These are phyloP conservation scores for Leptinotarsa rubiginosa DNA, from an alignment of 2,888 invertebrate genomes.

Conservation along the genomic window DNA sequence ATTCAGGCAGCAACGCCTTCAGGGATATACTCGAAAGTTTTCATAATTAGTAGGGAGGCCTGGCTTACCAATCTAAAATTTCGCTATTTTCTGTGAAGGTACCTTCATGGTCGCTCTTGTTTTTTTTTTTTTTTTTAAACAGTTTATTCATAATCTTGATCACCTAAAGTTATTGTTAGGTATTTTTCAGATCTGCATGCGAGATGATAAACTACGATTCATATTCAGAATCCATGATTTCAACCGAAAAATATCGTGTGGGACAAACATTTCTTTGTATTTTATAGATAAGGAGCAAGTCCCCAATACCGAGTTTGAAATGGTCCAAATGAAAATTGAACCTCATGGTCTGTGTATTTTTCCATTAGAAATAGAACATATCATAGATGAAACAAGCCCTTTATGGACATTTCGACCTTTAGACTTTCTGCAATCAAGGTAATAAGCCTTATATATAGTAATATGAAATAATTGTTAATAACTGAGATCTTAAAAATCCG, in stretches of 20 bases:
- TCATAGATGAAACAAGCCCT: conserved; percentile 82
- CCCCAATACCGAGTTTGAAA: conserved; percentile 76
- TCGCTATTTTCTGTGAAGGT: no score
- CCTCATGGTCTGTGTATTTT: conserved; percentile 79
- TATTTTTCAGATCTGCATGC: conserved; percentile 56
- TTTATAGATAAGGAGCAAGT: conserved; percentile 73
- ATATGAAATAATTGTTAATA: no score
- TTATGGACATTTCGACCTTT: conserved; percentile 81
- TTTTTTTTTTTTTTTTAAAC: no score
- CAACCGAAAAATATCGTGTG: conserved; percentile 66
- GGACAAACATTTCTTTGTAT: conserved; percentile 79
- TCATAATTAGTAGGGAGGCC: no score
- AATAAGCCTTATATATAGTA: conserved; percentile 24
- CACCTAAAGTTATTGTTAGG: neutral
- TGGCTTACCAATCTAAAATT: no score
- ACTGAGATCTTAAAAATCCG: no score
- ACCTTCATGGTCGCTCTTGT: no score
- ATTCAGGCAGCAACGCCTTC: no score
- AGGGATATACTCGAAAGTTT: no score
- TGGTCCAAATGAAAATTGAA: conserved; percentile 76
- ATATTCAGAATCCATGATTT: conserved; percentile 86
- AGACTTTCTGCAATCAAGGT: conserved; percentile 65
- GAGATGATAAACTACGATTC: conserved; percentile 76
- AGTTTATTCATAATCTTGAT: no score
- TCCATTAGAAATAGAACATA: conserved; percentile 88